Conservation (phyloP, 2,797 vertebrate genomes). For the Heliangelus exortis region DNA sequence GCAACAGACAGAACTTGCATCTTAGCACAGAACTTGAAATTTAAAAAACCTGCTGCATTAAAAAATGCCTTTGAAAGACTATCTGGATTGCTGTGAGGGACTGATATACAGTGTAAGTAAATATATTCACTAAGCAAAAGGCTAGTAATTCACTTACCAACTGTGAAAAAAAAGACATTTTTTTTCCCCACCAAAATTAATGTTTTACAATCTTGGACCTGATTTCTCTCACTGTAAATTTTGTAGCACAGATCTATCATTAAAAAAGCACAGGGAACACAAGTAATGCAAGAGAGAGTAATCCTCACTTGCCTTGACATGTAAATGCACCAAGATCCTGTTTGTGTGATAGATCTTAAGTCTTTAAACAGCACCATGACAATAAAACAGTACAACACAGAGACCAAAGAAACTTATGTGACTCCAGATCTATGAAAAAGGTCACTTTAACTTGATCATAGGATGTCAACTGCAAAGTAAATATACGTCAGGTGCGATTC, state of each 20-base stretch:
- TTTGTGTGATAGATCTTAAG: neutral
- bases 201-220: neutral
- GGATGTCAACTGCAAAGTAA: neutral
- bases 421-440: neutral
- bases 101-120: neutral
- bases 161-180: neutral
- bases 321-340: neutral
- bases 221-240: neutral
- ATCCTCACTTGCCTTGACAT: neutral
- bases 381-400: neutral
- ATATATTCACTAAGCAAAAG: neutral
- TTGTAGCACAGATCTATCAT: neutral
- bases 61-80: neutral
- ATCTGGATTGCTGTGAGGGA: neutral
- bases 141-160: neutral
- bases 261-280: neutral
- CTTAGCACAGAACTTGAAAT: neutral
- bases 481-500: neutral
- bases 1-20: neutral
- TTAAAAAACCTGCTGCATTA: neutral
- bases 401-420: neutral
- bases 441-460: neutral
- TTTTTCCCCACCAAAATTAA: neutral
- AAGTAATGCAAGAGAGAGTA: fast-evolving
- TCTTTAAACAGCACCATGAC: neutral